Percentiles rank a stretch among this genome's conserved stretches.
These are phyloP conservation scores for Baronia brevicornis DNA, from an alignment of 2,888 invertebrate genomes.

Conservation along the genomic window DNA sequence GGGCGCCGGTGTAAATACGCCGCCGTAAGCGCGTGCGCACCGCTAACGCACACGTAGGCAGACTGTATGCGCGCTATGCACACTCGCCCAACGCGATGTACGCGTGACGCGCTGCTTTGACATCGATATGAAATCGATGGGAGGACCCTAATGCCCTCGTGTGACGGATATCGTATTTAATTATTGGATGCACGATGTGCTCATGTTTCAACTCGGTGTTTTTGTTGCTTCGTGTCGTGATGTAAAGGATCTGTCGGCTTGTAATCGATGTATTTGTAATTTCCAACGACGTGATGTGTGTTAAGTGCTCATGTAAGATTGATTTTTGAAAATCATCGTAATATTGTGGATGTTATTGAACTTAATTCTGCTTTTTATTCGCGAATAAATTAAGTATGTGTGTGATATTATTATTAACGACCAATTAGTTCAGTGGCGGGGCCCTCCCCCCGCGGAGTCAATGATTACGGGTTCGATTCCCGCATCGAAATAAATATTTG, in stretches of 20 bases:
- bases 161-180: constrained; percentile 31
- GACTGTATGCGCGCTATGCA: constrained; percentile 39
- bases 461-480: too few species aligned
- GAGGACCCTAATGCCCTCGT: constrained; percentile 34
- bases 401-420: too few species aligned
- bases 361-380: too few species aligned
- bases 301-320: too few species aligned
- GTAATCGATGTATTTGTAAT: too few species aligned
- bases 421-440: too few species aligned
- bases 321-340: too few species aligned
- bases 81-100: constrained; percentile 44
- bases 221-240: constrained; percentile 4
- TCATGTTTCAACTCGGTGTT: constrained; percentile 1
- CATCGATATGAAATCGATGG: constrained; percentile 37
- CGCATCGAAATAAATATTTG: too few species aligned
- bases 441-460: too few species aligned
- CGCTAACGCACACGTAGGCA: constrained; percentile 47
- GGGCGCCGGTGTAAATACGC: constrained; percentile 71
- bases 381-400: too few species aligned
- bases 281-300: too few species aligned
- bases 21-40: constrained; percentile 58
- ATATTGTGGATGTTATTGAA: too few species aligned
- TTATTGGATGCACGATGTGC: neutral
- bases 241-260: neutral
- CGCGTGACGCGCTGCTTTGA: constrained; percentile 24